Conservation (phyloP, 2,888 invertebrate genomes). For the Drosophila suboccidentalis region DNA sequence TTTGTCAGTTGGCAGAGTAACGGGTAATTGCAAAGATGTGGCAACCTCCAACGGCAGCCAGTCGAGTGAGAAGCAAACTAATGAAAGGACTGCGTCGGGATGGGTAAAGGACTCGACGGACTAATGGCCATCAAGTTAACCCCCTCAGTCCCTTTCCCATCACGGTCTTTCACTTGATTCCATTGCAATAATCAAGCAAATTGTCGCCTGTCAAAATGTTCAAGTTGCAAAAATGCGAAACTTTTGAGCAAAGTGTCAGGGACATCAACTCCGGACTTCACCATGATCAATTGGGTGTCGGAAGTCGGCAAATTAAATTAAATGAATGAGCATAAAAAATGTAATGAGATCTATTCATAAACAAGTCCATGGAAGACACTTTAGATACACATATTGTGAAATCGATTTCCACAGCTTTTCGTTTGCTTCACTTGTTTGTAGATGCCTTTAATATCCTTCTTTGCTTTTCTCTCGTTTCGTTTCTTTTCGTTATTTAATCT, state of each 20-base stretch:
- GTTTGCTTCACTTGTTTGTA: background rate
- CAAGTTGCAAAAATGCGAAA: slow-evolving; percentile 60
- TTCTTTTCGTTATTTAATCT: background rate
- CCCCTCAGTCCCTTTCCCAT: background rate
- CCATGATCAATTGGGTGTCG: slow-evolving; percentile 31
- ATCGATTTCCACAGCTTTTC: slow-evolving; percentile 4
- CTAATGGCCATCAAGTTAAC: slow-evolving; percentile 48
- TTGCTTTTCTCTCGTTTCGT: background rate
- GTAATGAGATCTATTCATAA: slow-evolving; percentile 54
- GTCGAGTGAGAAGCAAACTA: slow-evolving; percentile 62
- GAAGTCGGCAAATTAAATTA: slow-evolving; percentile 42
- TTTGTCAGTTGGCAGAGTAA: slow-evolving; percentile 66
- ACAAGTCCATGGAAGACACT: background rate
- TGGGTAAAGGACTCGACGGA: slow-evolving; percentile 25
- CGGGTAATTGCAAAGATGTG: slow-evolving; percentile 50
- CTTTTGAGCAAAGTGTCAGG: slow-evolving; percentile 40
- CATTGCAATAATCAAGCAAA: slow-evolving; percentile 74
- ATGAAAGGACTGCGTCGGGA: slow-evolving; percentile 55
- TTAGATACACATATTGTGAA: background rate
- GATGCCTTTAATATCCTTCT: slow-evolving; percentile 7
- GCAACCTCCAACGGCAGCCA: slow-evolving; percentile 53
- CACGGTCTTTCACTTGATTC: slow-evolving; percentile 26
- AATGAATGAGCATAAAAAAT: slow-evolving; percentile 36
- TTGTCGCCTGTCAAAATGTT: slow-evolving; percentile 77
- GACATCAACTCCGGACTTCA: slow-evolving; percentile 16